Evolutionary conservation across 2,888 invertebrate genomes (phyloP), one percentile per base, ranked within the genome.

Genomic region (Synergus gifuensis): DNA sequence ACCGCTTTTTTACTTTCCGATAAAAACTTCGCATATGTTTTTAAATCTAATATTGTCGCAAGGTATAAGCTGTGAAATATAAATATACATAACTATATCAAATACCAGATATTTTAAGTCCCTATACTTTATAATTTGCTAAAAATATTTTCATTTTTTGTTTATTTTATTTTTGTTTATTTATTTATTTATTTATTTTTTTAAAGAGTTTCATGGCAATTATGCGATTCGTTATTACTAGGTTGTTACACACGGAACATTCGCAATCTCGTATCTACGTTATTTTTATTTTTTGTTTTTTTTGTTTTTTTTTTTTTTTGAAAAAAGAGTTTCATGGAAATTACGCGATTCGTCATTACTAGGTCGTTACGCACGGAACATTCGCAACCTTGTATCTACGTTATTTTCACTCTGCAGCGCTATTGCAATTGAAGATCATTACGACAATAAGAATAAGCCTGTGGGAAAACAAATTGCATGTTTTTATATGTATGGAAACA

Each of bases 331-430:
- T 73, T 16, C 49, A 36, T 73, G 36, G 16, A 14, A 16, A 49
- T 73, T 73, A 49, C 8, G 16, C 16, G 69, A n/a, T 49, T 69
- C 28, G 16, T 46, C 67, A 46, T 69, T 69, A 49, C 22, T 69
- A 69, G 69, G 49, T 73, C 69, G 69, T 73, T 73, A 73, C 69
- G 49, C 69, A 49, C 69, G 28, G 49, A 73, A 73, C 69, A n/a
- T 28, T 73, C 18, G 44, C 44, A 44, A 67, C 67, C 49, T 54
- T 36, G 49, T 54, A 73, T 36, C 69, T 16, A n/a, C 49, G 44
- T 46, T 73, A 54, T 73, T 73, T 73, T 73, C 36, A 73, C 16
- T 36, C 49, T 54, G 28, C 28, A 46, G 49, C 9, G n/a, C 40
- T 66, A 40, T 42, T 73, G 8, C 49, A 28, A 60, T 69, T 49